Evolutionary conservation across 2,797 vertebrate genomes (phyloP), one percentile per base, ranked within the genome.

Genomic region (Eulemur rubriventer): DNA sequence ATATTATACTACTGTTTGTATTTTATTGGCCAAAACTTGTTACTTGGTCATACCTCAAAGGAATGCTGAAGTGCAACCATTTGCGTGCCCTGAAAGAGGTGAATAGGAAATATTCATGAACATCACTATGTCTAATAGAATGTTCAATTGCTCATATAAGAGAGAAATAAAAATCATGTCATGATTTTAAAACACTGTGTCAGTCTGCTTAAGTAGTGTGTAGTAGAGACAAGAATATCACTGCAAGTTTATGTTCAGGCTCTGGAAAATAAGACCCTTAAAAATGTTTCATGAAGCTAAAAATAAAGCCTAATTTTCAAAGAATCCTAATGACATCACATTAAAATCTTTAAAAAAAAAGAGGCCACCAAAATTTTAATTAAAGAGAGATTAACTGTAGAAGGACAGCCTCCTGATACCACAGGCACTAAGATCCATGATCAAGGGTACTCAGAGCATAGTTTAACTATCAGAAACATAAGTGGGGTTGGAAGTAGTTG

Each of bases 261-360:
- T 94, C 84, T 91, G 72, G 73, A 95, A 93, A 94, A 91, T 59
- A 85, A 85, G 55, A 69, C 3, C n/a, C 67, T 92, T 90, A 90
- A 61, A 86, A 50, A 52, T 85, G 46, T 80, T 91, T 95, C 92
- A 88, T 82, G 82, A 84, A 82, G 38, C 82, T 91, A 93, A 59
- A 94, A 94, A 52, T 73, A 86, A 91, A 96, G 33, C 65, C 35
- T 76, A 83, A 75, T 75, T 95, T 91, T 82, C 28, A 93, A 93
- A n/a, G 73, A 93, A 78, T 33, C 30, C 61, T 69, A 26, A 93
- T 20, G 41, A 85, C 24, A 85, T 81, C 85, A 78, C 20, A 85
- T 81, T 93, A 78, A 88, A 63, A 78, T 24, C 65, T 46, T 95
- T 16, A 67, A 43, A 72, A 93, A 52, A 72, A 93, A 41, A 82